These are phyloP conservation scores for Mythimna albipuncta DNA, from an alignment of 2,888 invertebrate species.

Conservation along the genomic window DNA sequence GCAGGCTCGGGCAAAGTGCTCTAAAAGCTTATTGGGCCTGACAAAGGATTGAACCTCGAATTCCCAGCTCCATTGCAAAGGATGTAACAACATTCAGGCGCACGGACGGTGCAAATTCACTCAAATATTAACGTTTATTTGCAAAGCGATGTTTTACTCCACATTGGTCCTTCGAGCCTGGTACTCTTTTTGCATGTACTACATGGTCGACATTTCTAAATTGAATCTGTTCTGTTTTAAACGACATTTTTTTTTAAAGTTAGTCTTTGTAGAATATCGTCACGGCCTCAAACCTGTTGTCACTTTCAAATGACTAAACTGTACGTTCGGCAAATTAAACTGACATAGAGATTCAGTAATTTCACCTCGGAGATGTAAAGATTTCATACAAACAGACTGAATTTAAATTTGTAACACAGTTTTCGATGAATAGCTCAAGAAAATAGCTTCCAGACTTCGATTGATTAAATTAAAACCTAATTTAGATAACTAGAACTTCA, in stretches of 20 bases:
- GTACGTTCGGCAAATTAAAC: constrained; percentile 3
- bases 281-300: background rate
- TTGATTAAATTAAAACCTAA: background rate
- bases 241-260: background rate
- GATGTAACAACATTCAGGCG: constrained; percentile 35
- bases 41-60: constrained; percentile 57
- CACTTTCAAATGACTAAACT: background rate
- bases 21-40: constrained; percentile 64
- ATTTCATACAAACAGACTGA: background rate
- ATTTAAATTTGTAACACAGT: background rate
- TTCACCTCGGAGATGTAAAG: background rate
- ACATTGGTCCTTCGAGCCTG: constrained; percentile 27
- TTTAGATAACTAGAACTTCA: background rate
- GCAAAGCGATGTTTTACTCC: constrained; percentile 42
- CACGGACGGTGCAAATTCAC: constrained; percentile 48
- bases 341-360: background rate
- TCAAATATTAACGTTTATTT: constrained; percentile 61
- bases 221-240: background rate
- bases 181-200: constrained; percentile 18
- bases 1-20: constrained; percentile 52
- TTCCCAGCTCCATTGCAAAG: constrained; percentile 53
- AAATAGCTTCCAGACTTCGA: background rate
- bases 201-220: constrained; percentile 7
- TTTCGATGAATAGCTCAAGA: background rate
- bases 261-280: background rate